These are phyloP conservation scores for Mustelus asterias DNA, from an alignment of 2,113 vertebrate genomes.

Conservation along the genomic window DNA sequence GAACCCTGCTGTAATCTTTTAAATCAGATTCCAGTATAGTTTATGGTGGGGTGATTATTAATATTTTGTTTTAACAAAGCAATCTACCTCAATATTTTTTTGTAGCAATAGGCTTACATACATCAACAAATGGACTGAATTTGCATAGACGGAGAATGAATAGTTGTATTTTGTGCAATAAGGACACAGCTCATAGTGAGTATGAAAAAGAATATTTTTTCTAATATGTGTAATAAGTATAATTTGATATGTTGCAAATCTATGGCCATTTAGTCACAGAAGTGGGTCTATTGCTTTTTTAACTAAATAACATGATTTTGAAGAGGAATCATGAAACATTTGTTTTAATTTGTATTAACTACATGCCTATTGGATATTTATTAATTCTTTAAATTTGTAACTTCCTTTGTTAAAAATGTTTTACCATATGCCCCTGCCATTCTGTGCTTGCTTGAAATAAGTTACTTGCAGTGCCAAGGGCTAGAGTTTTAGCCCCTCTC, in stretches of 20 bases:
- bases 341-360: neutral
- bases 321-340: neutral
- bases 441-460: neutral
- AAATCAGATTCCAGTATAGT: neutral
- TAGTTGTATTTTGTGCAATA: neutral
- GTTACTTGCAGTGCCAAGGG: neutral
- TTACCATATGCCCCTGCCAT: neutral
- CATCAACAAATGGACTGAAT: constrained; percentile 19
- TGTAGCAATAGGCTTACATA: neutral
- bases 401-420: neutral
- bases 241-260: neutral
- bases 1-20: neutral
- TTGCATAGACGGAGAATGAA: neutral
- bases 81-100: neutral
- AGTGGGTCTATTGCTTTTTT: neutral
- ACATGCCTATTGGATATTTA: neutral
- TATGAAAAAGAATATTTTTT: neutral
- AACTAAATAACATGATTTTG: neutral
- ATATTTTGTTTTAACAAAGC: neutral
- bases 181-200: neutral
- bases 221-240: neutral
- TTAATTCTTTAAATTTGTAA: neutral
- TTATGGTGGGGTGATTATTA: neutral
- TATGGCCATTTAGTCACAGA: neutral
- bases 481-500: neutral